A percentile compares a stretch with the other conserved stretches of the same genome.
These are phyloP conservation scores for Eurois occulta DNA, from an alignment of 2,888 invertebrate species.

Conservation along the genomic window DNA sequence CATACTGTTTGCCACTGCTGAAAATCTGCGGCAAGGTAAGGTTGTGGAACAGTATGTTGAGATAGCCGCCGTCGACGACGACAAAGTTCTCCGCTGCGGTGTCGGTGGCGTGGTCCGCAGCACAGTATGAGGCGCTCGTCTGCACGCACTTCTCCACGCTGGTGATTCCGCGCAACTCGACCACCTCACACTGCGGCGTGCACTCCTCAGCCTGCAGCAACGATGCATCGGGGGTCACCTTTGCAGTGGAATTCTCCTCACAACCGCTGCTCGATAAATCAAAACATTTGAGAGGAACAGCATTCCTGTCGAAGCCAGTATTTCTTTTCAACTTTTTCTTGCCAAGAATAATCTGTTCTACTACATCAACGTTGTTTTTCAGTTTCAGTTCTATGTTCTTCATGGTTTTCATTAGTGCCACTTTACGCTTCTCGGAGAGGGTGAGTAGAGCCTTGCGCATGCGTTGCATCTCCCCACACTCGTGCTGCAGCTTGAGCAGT, in stretches of 20 bases:
- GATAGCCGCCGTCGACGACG: slow-evolving; percentile 84
- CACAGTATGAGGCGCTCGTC: slow-evolving; percentile 75
- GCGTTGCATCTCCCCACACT: slow-evolving; percentile 92
- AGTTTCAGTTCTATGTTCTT: slow-evolving; percentile 85
- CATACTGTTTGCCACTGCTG: slow-evolving; percentile 84
- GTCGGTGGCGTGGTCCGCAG: slow-evolving; percentile 69
- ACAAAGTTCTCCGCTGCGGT: slow-evolving; percentile 81
- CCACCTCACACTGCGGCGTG: slow-evolving; percentile 35
- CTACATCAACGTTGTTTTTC: slow-evolving; percentile 81
- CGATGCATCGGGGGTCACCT: slow-evolving; percentile 62
- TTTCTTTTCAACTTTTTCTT: slow-evolving; percentile 84
- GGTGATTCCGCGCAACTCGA: slow-evolving; percentile 52
- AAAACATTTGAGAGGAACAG: slow-evolving; percentile 85
- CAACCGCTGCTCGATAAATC: slow-evolving; percentile 86
- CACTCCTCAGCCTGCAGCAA: slow-evolving; percentile 14
- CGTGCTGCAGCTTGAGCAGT: slow-evolving; percentile 91
- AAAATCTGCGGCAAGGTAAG: slow-evolving; percentile 84
- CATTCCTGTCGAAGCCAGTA: slow-evolving; percentile 73
- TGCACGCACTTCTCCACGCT: slow-evolving; percentile 85
- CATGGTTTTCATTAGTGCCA: slow-evolving; percentile 86
- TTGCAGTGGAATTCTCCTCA: slow-evolving; percentile 79
- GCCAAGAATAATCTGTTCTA: slow-evolving; percentile 81
- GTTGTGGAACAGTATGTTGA: slow-evolving; percentile 86
- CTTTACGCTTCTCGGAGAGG: slow-evolving; percentile 85
- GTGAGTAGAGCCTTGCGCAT: slow-evolving; percentile 86